These are phyloP conservation scores for Paragorgia papillata DNA, from an alignment of 92 coral and sea anemone genomes.

Conservation along the genomic window DNA sequence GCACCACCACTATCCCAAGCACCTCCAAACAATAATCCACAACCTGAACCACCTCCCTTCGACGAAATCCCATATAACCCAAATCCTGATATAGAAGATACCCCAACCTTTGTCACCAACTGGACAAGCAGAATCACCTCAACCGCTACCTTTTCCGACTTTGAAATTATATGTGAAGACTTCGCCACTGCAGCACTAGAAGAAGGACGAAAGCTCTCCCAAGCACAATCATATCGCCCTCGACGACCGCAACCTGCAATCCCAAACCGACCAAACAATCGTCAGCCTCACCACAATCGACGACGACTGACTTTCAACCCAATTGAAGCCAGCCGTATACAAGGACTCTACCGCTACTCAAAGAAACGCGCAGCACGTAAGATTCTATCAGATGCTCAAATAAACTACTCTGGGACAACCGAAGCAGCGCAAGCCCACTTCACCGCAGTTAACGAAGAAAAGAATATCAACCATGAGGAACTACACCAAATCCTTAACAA, in stretches of 20 bases:
- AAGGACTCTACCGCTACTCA: conserved; percentile 3
- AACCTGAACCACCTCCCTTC: neutral
- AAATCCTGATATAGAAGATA: neutral
- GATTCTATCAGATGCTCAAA: no score
- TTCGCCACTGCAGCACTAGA: neutral
- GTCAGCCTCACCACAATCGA: neutral
- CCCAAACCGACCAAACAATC: neutral
- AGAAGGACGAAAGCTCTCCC: neutral
- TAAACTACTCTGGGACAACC: no score
- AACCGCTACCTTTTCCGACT: neutral
- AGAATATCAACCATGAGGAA: neutral
- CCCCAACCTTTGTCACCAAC: neutral
- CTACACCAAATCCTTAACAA: neutral
- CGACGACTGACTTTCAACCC: neutral
- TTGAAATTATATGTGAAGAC: neutral
- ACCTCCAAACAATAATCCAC: no score
- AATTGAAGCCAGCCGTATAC: conserved; percentile 6
- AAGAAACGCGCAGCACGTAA: conserved; percentile 10
- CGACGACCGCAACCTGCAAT: neutral
- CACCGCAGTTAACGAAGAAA: neutral
- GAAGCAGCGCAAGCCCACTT: no score
- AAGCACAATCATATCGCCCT: neutral
- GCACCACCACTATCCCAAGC: no score
- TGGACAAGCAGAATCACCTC: neutral
- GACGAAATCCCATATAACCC: neutral